Percentiles rank a stretch among this genome's conserved stretches.
Conservation (phyloP, 2,888 invertebrate genomes). For the Apotomis turbidana region DNA sequence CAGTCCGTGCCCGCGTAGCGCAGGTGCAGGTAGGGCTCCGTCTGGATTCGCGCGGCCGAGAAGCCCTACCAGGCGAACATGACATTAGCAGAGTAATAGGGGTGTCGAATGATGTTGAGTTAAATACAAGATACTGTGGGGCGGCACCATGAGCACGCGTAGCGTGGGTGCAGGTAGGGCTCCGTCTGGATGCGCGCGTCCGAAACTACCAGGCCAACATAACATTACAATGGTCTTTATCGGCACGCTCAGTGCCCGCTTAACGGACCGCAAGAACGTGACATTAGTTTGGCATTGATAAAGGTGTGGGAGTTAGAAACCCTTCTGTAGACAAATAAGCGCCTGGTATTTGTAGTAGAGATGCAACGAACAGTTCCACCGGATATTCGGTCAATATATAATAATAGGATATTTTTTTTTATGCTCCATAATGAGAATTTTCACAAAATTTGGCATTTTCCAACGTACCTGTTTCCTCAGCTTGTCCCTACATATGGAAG, state of each 20-base stretch:
- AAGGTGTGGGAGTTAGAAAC: too few species aligned
- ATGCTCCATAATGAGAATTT: too few species aligned
- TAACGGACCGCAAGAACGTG: too few species aligned
- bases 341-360: too few species aligned
- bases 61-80: constrained; percentile 86
- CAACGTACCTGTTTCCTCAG: constrained; percentile 83
- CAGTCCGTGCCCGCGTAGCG: too few species aligned
- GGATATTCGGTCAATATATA: too few species aligned
- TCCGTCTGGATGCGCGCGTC: constrained; percentile 88
- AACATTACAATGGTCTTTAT: not conserved
- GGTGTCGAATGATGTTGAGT: not conserved
- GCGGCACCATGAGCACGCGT: constrained; percentile 94
- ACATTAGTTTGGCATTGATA: too few species aligned
- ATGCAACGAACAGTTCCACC: too few species aligned
- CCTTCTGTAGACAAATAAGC: too few species aligned
- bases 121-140: constrained; percentile 49
- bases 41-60: constrained; percentile 84
- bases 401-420: too few species aligned
- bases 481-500: constrained; percentile 84
- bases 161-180: constrained; percentile 94
- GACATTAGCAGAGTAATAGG: not conserved
- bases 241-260: too few species aligned
- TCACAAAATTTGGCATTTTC: too few species aligned
- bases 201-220: constrained; percentile 78
- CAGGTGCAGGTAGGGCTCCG: constrained; percentile 90